Conservation (phyloP, 2,797 vertebrate genomes). For the Protosalanx chinensis region DNA sequence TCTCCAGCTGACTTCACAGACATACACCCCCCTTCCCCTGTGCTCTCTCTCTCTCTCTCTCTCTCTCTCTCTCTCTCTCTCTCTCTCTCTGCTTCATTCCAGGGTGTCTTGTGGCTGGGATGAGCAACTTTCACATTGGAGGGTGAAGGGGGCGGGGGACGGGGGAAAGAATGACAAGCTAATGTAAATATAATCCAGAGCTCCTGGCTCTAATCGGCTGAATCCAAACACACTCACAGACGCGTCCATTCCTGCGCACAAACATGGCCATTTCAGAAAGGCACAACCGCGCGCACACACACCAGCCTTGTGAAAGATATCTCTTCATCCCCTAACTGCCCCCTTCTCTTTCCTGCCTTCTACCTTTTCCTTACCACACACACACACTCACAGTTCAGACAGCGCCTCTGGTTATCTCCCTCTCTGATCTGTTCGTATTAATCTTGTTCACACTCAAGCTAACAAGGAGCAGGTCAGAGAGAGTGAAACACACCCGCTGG, state of each 20-base stretch:
- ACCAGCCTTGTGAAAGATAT: neutral
- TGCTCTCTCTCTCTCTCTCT: slow-evolving; percentile 2
- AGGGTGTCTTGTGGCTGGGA: neutral
- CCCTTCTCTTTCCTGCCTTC: neutral
- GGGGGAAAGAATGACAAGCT: slow-evolving; percentile 4
- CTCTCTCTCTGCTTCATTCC: neutral
- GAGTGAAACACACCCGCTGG: slow-evolving; percentile 1
- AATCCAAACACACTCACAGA: neutral
- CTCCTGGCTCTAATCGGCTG: neutral
- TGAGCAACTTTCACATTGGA: slow-evolving; percentile 6
- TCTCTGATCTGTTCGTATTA: slow-evolving; percentile 39
- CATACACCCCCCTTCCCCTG: neutral
- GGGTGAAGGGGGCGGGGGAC: neutral
- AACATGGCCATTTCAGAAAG: neutral
- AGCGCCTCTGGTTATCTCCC: slow-evolving; percentile 31
- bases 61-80: slow-evolving; percentile 26
- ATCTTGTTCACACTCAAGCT: slow-evolving; percentile 46
- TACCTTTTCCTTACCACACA: neutral
- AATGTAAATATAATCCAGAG: slow-evolving; percentile 10
- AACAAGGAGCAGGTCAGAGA: slow-evolving; percentile 36
- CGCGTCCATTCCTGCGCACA: neutral
- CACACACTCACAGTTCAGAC: slow-evolving; percentile 14
- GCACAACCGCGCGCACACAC: slow-evolving; percentile 1
- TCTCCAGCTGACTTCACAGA: slow-evolving; percentile 9
- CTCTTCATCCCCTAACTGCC: neutral